Base-by-base conservation (phyloP, 2,113 vertebrate genomes). In the Forbesichthys agassizii region DNA sequence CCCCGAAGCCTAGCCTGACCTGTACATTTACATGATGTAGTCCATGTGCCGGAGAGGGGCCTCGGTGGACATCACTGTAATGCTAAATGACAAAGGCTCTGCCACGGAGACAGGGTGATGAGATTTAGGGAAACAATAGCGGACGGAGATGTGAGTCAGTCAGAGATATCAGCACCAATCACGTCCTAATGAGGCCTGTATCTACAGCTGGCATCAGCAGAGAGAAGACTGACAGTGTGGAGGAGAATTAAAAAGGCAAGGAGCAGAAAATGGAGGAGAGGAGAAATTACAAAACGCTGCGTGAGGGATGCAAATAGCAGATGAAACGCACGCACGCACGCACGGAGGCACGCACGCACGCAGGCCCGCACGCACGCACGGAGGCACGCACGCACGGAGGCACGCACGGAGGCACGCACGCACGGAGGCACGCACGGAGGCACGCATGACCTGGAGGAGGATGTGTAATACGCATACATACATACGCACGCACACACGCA, bases 101-200 rank as follows among this genome's bases (percentile, higher is more conserved):
- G 46, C 53, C 6, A 16, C 4, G 53, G n/a, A 14, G 53, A 54
- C 53, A 81, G 57, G 18, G 18, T 84, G 73, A 83, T 68, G 69
- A 86, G 62, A 81, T 68, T 71, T 73, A 71, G 61, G 79, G 72
- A 85, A 78, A 85, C 82, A 89, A 89, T 79, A 71, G 79, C 63
- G 62, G 73, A 85, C 69, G 77, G 79, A 84, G 66, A 78, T 80
- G 87, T 84, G 78, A 86, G 64, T 84, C 78, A 81, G 75, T 88
- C 73, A 72, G 80, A 83, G 80, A 89, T 88, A 91, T 89, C 85
- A 85, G 72, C 61, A 88, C 80, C 78, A 86, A 76, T 84, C 82
- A 77, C 75, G 70, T 74, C 68, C 82, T 83, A 83, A 84, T 84
- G 75, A 84, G 88, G 80, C 67, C 67, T 3, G 9, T 80, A 82